phyloP scores from a whole-genome alignment of 1,140 invertebrate species.

The Paraescarpia echinospica region DNA sequence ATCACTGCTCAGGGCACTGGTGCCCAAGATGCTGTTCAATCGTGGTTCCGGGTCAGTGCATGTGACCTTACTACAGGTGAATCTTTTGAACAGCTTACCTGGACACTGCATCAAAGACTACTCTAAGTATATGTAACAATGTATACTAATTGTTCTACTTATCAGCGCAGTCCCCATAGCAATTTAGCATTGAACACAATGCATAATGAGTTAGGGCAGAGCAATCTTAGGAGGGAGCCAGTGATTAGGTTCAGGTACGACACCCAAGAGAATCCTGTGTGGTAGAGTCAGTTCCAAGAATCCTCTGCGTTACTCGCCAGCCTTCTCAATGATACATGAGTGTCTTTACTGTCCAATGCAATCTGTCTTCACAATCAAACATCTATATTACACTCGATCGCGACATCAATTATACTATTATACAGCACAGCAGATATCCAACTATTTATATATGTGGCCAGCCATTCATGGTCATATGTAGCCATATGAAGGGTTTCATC shows the following conservation, averaged over 20 bases:
- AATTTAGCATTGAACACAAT: neutral
- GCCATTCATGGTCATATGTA: neutral
- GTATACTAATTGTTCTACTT: neutral
- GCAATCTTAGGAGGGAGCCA: neutral
- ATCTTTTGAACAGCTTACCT: neutral
- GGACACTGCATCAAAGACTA: neutral
- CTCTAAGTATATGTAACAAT: neutral
- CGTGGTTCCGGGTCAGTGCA: neutral
- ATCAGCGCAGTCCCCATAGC: neutral
- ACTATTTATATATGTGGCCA: neutral
- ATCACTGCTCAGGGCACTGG: neutral
- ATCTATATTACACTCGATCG: neutral
- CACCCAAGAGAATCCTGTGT: neutral
- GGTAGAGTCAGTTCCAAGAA: neutral
- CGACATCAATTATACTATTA: neutral
- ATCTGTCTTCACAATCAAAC: neutral
- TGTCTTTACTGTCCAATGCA: neutral
- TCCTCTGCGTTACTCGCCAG: neutral
- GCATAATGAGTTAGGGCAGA: neutral
- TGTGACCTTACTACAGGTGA: neutral
- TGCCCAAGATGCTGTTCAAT: neutral
- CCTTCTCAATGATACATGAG: neutral
- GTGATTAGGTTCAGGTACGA: neutral
- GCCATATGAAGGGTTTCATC: too few relatives aligned
- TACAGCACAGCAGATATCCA: neutral